phyloP scores from a whole-genome alignment of 2,113 vertebrate species.

The Megaleporinus macrocephalus region DNA sequence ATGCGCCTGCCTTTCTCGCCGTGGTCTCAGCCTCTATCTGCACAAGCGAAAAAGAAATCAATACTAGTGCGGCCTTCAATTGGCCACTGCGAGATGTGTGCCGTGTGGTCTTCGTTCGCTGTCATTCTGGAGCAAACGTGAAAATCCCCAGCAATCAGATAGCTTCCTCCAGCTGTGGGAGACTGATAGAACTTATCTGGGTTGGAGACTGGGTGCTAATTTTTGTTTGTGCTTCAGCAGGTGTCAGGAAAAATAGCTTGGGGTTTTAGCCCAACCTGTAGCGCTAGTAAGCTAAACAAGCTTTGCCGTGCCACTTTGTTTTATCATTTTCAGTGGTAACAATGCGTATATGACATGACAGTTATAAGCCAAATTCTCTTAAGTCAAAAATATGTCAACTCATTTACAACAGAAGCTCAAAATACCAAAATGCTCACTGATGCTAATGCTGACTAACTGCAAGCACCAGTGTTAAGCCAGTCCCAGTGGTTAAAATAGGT shows the following conservation, averaged over 20 bases:
- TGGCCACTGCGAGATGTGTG: background rate
- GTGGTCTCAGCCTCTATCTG: background rate
- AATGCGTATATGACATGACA: background rate
- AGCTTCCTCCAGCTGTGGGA: conserved; percentile 31
- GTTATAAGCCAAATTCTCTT: no score
- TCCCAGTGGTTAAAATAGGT: background rate
- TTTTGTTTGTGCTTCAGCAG: background rate
- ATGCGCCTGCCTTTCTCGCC: background rate
- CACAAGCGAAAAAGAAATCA: background rate
- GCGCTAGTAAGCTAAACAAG: background rate
- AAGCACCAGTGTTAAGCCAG: background rate
- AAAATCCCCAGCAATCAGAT: conserved; percentile 44
- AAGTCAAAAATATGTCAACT: no score
- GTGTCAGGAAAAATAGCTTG: conserved; percentile 13
- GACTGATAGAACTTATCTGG: conserved; percentile 27
- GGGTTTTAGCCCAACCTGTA: background rate
- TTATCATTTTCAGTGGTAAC: background rate
- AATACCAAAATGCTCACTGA: no score
- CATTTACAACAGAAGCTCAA: no score
- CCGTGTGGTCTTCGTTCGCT: conserved; percentile 6
- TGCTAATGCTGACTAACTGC: no score
- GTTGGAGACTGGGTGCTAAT: conserved; percentile 10
- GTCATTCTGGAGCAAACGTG: conserved; percentile 1
- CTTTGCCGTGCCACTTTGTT: background rate
- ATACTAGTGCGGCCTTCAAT: conserved; percentile 3